Evolutionary conservation across 2,113 vertebrate species (phyloP), one percentile per base, ranked within the genome.

Genomic region (Haemorhous mexicanus): DNA sequence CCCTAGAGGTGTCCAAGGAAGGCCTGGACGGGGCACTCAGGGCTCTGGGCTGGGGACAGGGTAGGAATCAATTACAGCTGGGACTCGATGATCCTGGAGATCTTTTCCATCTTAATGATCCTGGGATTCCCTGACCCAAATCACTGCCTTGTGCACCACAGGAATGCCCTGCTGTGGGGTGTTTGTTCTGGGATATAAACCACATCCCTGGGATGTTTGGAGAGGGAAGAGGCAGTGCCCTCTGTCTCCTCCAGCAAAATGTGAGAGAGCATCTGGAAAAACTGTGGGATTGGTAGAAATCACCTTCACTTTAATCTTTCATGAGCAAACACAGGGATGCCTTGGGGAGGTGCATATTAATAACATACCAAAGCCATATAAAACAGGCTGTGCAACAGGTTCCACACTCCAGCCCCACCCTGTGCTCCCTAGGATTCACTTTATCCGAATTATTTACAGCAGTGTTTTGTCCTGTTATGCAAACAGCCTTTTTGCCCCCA

Each of bases 1-100:
- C 39, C 39, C 39, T 37, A 11, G 39, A 39, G 39, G 39, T 39
- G 39, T 39, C 39, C 39, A 39, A 39, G 39, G 39, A 39, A 39
- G 10, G 10, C 39, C 39, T 39, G 39, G 39, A 39, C 10, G 39
- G 10, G 39, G 39, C 39, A 39, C 10, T 39, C 39, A 39, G 39
- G 39, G 39, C 39, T 39, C 39, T 39, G 39, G 39, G 39, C 9
- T 39, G 58, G 58, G 28, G 44, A 67, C 28, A 30, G 3, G 39
- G 23, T 59, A 23, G 5, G 19, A 1, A 52, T 37, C 0, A 0
- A 33, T 3, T 11, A 59, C 10, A n/a, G 23, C 0, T 2, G 3
- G 23, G 46, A 46, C 9, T 61, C 0, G 0, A 3, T 47, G 17
- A 12, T 3, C 30, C 43, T n/a, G 39, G 28, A 75, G 28, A 0